A percentile compares a stretch with the other conserved stretches of the same genome.
Conservation (phyloP, 2,113 vertebrate genomes). For the Heterocephalus glaber region DNA sequence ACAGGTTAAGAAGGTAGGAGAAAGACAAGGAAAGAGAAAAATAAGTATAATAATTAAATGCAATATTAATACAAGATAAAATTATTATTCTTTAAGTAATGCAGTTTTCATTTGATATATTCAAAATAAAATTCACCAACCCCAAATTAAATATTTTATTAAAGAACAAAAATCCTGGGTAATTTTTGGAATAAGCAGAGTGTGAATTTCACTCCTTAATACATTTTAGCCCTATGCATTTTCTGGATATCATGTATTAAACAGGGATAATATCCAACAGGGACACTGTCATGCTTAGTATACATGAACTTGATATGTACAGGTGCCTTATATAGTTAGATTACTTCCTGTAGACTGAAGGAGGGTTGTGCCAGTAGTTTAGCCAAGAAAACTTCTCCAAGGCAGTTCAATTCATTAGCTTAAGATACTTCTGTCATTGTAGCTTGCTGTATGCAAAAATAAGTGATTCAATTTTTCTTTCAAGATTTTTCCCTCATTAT, state of each 20-base stretch:
- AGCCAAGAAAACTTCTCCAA: not conserved
- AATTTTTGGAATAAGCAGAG: not conserved
- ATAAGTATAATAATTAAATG: constrained; percentile 24
- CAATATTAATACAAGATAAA: constrained; percentile 14
- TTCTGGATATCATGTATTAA: not conserved
- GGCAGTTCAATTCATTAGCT: not conserved
- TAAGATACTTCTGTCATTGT: not conserved
- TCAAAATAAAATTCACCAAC: not conserved
- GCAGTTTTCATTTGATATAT: not conserved
- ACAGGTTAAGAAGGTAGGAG: not conserved
- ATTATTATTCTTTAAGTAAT: not conserved
- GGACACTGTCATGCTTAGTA: not conserved
- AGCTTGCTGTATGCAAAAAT: constrained; percentile 10
- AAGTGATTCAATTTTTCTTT: constrained; percentile 36
- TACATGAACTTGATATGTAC: not conserved
- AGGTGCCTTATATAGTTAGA: not conserved
- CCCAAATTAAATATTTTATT: constrained; percentile 46
- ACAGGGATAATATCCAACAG: not conserved
- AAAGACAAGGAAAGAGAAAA: not conserved
- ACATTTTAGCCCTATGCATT: not conserved
- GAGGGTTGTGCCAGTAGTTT: not conserved
- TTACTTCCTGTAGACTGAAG: not conserved
- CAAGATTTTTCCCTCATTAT: constrained; percentile 95
- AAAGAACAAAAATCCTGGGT: constrained; percentile 8
- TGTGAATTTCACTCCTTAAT: not conserved